Base-by-base conservation (phyloP, 1,140 invertebrate genomes). In the Galleria mellonella region DNA sequence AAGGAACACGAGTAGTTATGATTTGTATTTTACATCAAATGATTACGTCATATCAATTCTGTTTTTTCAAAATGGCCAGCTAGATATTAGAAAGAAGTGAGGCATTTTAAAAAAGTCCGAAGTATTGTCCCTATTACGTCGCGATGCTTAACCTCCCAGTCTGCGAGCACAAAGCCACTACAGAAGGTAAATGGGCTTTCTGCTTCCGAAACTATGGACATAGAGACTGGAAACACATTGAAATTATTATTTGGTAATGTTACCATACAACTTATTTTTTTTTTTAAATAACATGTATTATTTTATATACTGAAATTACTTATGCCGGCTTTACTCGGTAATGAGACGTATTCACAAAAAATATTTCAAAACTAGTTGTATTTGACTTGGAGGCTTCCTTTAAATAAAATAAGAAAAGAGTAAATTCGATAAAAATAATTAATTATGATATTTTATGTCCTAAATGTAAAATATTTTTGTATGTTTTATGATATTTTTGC, bases 181-280 rank as follows among this genome's bases (percentile, higher is more conserved):
- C 60, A 55, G 46, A 65, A 65, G 62, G 64, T 67, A 73, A 76
- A 73, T 76, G 65, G 68, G 68, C 62, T 70, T 70, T 71, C 60
- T 72, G 54, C 46, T 55, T 49, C 62, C 62, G 57, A 65, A 73
- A 66, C 67, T 67, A 23, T 43, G 27, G 27, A 9, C 37, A 10
- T n/a, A 30, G 43, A 37, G 44, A 36, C 8, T 38, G 43, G 8
- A 9, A 12, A 15, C 17, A 23, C 17, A 23, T 23, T 23, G 17
- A 23, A 23, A 3, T 23, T 23, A 23, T 37, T 37, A 37, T 37
- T 23, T 23, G 17, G 17, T 6, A 3, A 2, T 23, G 17, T 3
- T 23, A 6, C 6, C 6, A 0, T 17, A 17, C 3, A 17, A 15
- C 13, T 35, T 35, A 2, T 12, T 35, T 35, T 3, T 35, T 11